phyloP scores from a whole-genome alignment of 2,113 vertebrate genomes.

The Irena cyanogastra region DNA sequence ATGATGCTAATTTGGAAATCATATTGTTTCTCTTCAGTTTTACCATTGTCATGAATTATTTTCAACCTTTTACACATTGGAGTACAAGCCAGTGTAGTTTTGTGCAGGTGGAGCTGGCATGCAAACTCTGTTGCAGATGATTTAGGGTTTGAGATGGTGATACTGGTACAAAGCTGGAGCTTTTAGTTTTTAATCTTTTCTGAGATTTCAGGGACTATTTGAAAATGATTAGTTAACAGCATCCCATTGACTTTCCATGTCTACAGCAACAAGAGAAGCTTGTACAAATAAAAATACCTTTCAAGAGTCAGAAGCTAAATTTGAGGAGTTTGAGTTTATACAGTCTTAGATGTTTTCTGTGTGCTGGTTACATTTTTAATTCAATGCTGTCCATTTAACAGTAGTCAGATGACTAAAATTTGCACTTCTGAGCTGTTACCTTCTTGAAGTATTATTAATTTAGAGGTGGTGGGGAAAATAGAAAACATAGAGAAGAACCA shows the following conservation, averaged over 20 bases:
- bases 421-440: neutral
- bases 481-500: neutral
- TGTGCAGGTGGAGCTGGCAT: neutral
- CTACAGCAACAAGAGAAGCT: neutral
- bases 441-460: neutral
- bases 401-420: neutral
- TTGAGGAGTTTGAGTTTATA: neutral
- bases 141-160: neutral
- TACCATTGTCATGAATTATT: neutral
- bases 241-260: neutral
- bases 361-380: neutral
- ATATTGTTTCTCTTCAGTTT: neutral
- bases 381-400: neutral
- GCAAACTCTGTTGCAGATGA: fast-evolving
- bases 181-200: neutral
- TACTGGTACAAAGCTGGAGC: neutral
- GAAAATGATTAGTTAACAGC: neutral
- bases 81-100: neutral
- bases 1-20: neutral
- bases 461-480: neutral
- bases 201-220: neutral
- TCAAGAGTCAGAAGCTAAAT: neutral
- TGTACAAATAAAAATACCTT: neutral
- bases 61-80: neutral
- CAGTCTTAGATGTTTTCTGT: neutral